Conservation (phyloP, 1,140 invertebrate species). For the Anoplophora glabripennis region DNA sequence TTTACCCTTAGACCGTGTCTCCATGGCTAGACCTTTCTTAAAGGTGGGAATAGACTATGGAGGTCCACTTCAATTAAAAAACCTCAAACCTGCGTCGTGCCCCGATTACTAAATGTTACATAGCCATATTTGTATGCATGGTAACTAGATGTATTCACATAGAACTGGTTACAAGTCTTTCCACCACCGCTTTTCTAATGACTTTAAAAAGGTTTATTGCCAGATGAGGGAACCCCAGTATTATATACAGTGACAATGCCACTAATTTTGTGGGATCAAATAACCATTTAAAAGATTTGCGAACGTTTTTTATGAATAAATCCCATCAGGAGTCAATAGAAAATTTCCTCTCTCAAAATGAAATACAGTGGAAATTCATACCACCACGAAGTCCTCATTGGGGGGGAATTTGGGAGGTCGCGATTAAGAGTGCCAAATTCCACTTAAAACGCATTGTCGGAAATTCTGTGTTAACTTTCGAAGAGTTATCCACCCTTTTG, state of each 20-base stretch:
- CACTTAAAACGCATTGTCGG: constrained; percentile 27
- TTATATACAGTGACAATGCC: constrained; percentile 33
- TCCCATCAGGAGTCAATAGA: not conserved
- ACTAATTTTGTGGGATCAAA: constrained; percentile 12
- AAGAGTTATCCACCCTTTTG: constrained; percentile 33
- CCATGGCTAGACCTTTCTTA: constrained; percentile 30
- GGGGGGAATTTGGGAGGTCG: constrained; percentile 33
- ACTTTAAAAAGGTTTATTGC: constrained; percentile 26
- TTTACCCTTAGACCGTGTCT: too few species aligned
- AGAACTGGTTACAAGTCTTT: not conserved
- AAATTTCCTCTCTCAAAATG: constrained; percentile 18
- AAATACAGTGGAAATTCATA: constrained; percentile 33
- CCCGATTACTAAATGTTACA: not conserved
- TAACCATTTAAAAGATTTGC: constrained; percentile 2
- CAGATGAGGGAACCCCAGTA: constrained; percentile 33
- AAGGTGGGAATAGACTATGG: constrained; percentile 35
- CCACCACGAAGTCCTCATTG: constrained; percentile 36
- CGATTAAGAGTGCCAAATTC: constrained; percentile 30
- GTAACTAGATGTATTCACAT: constrained; percentile 1
- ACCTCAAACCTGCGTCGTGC: not conserved
- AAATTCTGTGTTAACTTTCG: constrained; percentile 30
- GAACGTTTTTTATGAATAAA: not conserved
- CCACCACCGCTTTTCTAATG: not conserved
- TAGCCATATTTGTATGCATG: constrained; percentile 8
- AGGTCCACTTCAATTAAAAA: constrained; percentile 27